Base-by-base conservation (phyloP, 2,888 invertebrate genomes). In the Alviniconcha strummeri region DNA sequence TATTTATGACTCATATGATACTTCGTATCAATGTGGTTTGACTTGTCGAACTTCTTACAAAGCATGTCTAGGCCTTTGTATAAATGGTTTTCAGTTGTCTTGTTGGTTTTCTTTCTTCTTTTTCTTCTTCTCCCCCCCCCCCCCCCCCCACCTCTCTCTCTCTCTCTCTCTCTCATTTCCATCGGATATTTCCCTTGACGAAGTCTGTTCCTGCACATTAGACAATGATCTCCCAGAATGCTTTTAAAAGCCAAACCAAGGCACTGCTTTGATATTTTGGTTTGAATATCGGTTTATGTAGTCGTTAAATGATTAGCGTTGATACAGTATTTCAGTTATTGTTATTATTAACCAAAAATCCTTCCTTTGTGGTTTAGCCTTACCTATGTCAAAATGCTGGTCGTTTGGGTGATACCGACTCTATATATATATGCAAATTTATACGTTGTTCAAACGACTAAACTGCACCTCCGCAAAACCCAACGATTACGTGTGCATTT, bases 391-490 rank as follows among this genome's bases (percentile, higher is more conserved):
- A 60, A 60, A 60, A 60, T 60, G 8, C 60, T 60, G 60, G 75
- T 52, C 7, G 57, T 17, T 64, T 19, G 60, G 77, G 60, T 78
- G 78, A n/a, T 15, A 52, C 64, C 52, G 64, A 78, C 9, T 13
- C 13, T n/a, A 78, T 52, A 19, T n/a, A 77, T 77, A 78, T 78
- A 78, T 78, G 78, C 60, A 78, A 78, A 78, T 52, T n/a, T 19
- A 78, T 78, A 52, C 57, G 36, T n/a, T 57, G 56, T 78, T 78
- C 15, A 17, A 77, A 36, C 36, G 60, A 60, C 13, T 11, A 60
- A 8, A 60, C 60, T 13, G 13, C 60, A 60, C 60, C 60, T 60
- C 60, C 8, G 13, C 13, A 60, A 4, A 60, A 60, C 60, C 60
- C 60, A 60, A 60, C 60, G 60, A 60, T 69, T 69, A 7, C 69